Evolutionary conservation across 2,797 vertebrate genomes (phyloP), one percentile per base, ranked within the genome.

Genomic region (Tokudaia muenninki): DNA sequence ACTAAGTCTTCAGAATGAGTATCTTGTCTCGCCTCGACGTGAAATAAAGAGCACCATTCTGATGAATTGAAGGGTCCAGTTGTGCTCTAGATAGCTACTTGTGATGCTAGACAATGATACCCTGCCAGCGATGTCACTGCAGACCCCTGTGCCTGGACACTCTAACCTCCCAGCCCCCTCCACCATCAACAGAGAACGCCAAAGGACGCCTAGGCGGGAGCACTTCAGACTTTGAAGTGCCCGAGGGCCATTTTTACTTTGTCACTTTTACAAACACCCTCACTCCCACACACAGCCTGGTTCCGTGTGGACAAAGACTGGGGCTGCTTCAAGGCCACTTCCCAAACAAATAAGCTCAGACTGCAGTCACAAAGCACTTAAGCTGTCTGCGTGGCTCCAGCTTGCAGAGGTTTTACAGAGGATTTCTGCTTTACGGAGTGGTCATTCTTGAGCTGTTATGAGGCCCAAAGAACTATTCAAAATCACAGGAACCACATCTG

Each of bases 1-100:
- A 78, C 74, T 70, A 86, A 96, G 50, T 94, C 93, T 88, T 90
- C 74, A 29, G 75, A 96, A 94, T 22, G 22, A 72, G 61, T 57
- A 34, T 88, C 88, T 89, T 94, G 70, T 84, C 79, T 88, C 50
- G 29, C 12, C 41, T 50, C 83, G 6, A 47, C 84, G 57, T 41
- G 86, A 95, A 93, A 84, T 37, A 74, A 94, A 84, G 29, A 72
- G 22, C 44, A 29, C 1, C 65, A 3, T 59, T 87, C 74, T 86
- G 78, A 83, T 50, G 50, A 34, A 41, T 3, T 31, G 47, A 94
- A 92, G 72, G 34, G 26, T 31, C 41, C 80, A 16, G 0, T 0
- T 21, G 17, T 41, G 72, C 87, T 87, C 55, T 22, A 31, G 22
- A 78, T 12, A 47, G 72, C 37, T 95, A 6, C 9, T n/a, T 19